Conservation (phyloP, 1,140 invertebrate genomes). For the Parapsyche elsis region DNA sequence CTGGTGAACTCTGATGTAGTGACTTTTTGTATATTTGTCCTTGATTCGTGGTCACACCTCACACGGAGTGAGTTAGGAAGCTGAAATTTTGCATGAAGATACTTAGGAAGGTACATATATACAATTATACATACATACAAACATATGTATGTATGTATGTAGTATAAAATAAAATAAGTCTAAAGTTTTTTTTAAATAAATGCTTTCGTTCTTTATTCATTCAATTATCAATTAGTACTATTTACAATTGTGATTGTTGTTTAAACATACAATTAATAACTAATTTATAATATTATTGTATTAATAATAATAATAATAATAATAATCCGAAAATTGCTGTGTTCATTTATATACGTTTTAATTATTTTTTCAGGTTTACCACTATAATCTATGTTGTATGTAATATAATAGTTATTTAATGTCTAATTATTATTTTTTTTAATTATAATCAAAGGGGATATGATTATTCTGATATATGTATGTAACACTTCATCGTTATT, state of each 20-base stretch:
- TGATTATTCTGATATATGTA: constrained; percentile 41
- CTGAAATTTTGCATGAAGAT: no score
- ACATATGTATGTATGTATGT: not conserved
- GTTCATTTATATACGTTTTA: not conserved
- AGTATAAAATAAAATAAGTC: no score
- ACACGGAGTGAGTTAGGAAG: no score
- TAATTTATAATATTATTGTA: not conserved
- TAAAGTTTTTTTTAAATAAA: constrained; percentile 41
- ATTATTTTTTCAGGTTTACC: not conserved
- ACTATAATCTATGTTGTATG: not conserved
- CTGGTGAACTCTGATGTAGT: no score
- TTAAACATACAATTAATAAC: constrained; percentile 26
- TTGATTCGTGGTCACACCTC: no score
- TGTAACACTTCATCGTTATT: constrained; percentile 10
- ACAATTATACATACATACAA: not conserved
- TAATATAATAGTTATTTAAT: constrained; percentile 6
- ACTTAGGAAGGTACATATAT: no score
- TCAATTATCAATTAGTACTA: constrained; percentile 38
- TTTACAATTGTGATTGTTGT: constrained; percentile 36
- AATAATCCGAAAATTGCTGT: constrained; percentile 31
- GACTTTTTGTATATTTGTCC: no score
- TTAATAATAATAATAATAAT: constrained; percentile 25
- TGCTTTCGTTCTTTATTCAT: constrained; percentile 37
- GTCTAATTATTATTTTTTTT: constrained; percentile 13
- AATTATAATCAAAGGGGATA: constrained; percentile 28